phyloP scores from a whole-genome alignment of 2,888 invertebrate species.

The Creontiades dilutus region DNA sequence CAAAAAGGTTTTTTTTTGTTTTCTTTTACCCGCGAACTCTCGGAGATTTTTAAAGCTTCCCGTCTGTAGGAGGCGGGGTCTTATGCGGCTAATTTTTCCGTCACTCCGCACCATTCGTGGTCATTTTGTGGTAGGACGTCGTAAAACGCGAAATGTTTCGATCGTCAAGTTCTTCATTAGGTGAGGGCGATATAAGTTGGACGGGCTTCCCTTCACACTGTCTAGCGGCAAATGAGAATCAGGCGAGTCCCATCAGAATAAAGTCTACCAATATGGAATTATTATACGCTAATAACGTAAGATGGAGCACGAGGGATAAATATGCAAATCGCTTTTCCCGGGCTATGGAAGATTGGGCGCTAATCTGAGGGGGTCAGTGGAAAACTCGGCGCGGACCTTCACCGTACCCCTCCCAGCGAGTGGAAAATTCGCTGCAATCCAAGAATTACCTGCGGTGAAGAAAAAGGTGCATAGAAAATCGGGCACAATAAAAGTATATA shows the following conservation, averaged over 20 bases:
- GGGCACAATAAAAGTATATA: not conserved
- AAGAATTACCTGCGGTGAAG: not conserved
- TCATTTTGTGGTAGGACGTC: not conserved
- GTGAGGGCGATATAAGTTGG: not conserved
- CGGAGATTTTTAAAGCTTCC: slow-evolving; percentile 15
- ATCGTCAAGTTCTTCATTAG: not conserved
- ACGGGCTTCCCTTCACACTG: not conserved
- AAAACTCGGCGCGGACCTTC: not conserved
- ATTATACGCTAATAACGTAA: no score
- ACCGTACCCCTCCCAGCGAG: not conserved
- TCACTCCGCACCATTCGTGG: not conserved
- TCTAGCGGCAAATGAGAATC: not conserved
- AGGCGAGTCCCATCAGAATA: not conserved
- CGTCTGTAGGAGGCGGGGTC: not conserved
- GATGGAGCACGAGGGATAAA: no score
- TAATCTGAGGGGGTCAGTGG: no score
- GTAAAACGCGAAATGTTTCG: not conserved
- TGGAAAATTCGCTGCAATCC: not conserved
- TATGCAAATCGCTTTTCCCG: no score
- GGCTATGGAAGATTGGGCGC: no score
- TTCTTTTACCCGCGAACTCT: not conserved
- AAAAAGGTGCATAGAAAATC: not conserved
- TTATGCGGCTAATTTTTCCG: not conserved
- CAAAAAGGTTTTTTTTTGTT: not conserved
- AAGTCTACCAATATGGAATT: no score